These are phyloP conservation scores for Palythoa heliodiscus DNA, from an alignment of 92 coral and sea anemone species.

Conservation along the genomic window DNA sequence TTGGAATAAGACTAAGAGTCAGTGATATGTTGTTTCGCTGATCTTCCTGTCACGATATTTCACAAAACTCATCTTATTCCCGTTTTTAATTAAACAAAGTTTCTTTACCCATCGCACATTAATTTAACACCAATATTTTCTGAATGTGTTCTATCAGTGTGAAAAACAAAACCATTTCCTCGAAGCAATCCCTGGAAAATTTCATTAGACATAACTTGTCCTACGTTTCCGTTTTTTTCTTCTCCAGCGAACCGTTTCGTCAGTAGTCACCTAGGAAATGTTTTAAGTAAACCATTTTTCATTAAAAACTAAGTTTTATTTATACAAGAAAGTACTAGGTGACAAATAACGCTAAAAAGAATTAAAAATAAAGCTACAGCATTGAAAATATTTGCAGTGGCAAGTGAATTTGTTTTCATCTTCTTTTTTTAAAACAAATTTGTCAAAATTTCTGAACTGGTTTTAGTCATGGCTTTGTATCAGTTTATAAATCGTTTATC, in stretches of 20 bases:
- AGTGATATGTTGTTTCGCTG: not conserved
- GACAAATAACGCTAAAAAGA: not conserved
- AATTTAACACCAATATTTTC: not conserved
- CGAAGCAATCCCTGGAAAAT: not conserved
- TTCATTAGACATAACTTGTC: not conserved
- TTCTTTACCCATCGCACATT: not conserved
- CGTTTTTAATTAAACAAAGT: not conserved
- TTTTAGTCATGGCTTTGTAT: not conserved
- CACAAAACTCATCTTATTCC: not conserved
- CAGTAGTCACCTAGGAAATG: not conserved
- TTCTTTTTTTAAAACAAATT: no score
- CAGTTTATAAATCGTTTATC: not conserved
- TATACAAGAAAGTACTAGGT: not conserved
- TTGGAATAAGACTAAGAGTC: not conserved
- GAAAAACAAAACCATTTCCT: not conserved
- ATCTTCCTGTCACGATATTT: conserved; percentile 1
- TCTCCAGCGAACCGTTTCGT: conserved; percentile 12
- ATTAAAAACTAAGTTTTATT: not conserved
- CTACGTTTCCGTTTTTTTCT: conserved; percentile 23
- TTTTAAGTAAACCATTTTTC: not conserved
- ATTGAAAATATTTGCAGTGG: no score
- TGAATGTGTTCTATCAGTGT: not conserved
- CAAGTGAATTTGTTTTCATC: no score
- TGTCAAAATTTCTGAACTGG: not conserved
- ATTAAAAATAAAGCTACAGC: not conserved